A percentile compares a stretch with the other conserved stretches of the same genome.
phyloP scores from a whole-genome alignment of 2,888 invertebrate species.

The Mythimna ferrago region DNA sequence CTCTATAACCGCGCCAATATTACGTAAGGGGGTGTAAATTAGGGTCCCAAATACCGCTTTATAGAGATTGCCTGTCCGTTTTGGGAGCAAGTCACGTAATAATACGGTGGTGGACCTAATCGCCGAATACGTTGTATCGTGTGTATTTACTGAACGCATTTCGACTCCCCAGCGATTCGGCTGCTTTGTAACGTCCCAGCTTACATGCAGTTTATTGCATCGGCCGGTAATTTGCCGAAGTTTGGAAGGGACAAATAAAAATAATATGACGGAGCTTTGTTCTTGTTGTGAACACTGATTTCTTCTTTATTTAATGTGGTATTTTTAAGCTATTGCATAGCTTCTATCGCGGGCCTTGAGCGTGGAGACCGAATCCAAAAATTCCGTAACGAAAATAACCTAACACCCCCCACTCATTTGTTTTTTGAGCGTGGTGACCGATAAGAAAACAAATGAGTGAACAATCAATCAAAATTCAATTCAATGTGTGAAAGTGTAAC shows the following conservation, averaged over 20 bases:
- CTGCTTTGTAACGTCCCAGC: conserved; percentile 42
- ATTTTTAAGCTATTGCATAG: too few species aligned
- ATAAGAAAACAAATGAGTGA: too few species aligned
- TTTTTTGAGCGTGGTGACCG: too few species aligned
- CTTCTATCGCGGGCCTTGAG: too few species aligned
- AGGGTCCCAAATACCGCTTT: conserved; percentile 87
- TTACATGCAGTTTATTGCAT: conserved; percentile 63
- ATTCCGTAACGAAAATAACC: too few species aligned
- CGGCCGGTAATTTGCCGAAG: conserved; percentile 12
- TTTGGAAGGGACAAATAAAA: conserved; percentile 31
- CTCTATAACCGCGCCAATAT: conserved; percentile 85
- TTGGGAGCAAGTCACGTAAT: conserved; percentile 86
- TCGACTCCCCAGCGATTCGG: conserved; percentile 49
- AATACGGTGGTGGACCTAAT: conserved; percentile 84
- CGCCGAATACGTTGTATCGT: conserved; percentile 70
- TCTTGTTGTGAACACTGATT: neutral
- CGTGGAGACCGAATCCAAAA: too few species aligned
- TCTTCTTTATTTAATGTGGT: neutral
- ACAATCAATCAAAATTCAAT: too few species aligned
- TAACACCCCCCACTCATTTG: too few species aligned
- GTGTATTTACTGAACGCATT: conserved; percentile 76
- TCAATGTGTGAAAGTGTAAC: too few species aligned
- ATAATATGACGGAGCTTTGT: neutral
- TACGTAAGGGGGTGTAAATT: conserved; percentile 88
- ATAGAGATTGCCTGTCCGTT: conserved; percentile 87